phyloP scores from a whole-genome alignment of 1,140 invertebrate genomes.

The Drosophila bocqueti region DNA sequence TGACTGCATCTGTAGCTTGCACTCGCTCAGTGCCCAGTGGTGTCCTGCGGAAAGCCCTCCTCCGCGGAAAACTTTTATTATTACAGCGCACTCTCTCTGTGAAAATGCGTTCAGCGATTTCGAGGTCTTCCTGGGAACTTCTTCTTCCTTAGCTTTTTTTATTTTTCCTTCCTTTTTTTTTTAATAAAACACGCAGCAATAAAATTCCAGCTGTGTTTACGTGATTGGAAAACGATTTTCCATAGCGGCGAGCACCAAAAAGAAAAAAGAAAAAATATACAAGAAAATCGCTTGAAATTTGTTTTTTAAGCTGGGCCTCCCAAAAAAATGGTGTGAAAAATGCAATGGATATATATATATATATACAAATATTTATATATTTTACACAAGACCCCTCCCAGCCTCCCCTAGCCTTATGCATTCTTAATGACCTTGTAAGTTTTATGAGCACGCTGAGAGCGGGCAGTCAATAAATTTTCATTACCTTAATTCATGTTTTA shows the following conservation, averaged over 20 bases:
- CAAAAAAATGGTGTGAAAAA: conserved; percentile 55
- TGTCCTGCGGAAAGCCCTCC: conserved; percentile 66
- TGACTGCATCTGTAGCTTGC: conserved; percentile 24
- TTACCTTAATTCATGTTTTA: conserved; percentile 80
- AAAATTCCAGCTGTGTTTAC: conserved; percentile 82
- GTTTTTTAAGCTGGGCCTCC: conserved; percentile 27
- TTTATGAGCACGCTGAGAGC: conserved; percentile 61
- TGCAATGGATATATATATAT: conserved; percentile 11
- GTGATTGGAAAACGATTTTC: conserved; percentile 82
- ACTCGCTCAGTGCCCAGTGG: conserved; percentile 54
- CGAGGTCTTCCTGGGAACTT: conserved; percentile 32
- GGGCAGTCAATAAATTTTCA: conserved; percentile 78
- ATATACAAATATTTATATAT: conserved; percentile 46
- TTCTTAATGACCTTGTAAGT: conserved; percentile 64
- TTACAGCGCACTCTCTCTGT: conserved; percentile 54
- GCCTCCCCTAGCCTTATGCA: conserved; percentile 22
- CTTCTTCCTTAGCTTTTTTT: conserved; percentile 31
- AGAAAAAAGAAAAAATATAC: conserved; percentile 12
- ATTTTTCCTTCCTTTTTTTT: conserved; percentile 26
- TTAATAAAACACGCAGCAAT: conserved; percentile 77
- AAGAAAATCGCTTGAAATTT: conserved; percentile 27
- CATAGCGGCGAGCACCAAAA: conserved; percentile 57
- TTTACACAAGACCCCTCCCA: conserved; percentile 20
- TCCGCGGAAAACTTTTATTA: conserved; percentile 74
- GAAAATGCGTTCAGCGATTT: conserved; percentile 78